These are phyloP conservation scores for Rhinogobius similis DNA, from an alignment of 2,113 vertebrate genomes.

Conservation along the genomic window DNA sequence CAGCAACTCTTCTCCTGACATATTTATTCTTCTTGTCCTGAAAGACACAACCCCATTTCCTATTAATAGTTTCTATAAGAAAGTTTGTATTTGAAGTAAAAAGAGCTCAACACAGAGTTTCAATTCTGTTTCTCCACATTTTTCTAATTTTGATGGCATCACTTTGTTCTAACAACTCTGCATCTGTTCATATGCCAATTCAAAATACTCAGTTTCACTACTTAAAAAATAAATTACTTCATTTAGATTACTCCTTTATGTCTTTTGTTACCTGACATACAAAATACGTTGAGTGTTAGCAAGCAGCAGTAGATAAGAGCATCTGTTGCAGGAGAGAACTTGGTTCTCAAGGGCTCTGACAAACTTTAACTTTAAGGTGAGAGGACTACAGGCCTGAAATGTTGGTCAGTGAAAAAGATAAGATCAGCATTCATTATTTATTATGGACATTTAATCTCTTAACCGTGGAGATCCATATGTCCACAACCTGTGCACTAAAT, in stretches of 20 bases:
- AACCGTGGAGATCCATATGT: constrained; percentile 18
- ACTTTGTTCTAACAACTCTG: constrained; percentile 68
- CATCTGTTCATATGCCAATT: constrained; percentile 61
- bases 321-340: constrained; percentile 61
- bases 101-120: constrained; percentile 79
- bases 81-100: constrained; percentile 84
- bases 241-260: constrained; percentile 33
- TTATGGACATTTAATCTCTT: constrained; percentile 11
- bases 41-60: constrained; percentile 70
- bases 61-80: constrained; percentile 78
- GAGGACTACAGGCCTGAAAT: constrained; percentile 55
- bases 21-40: constrained; percentile 66
- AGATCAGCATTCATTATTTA: constrained; percentile 74
- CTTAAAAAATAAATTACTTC: constrained; percentile 71
- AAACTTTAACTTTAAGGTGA: constrained; percentile 46
- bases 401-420: constrained; percentile 89
- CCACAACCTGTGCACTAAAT: constrained; percentile 14
- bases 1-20: constrained; percentile 73
- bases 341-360: constrained; percentile 64
- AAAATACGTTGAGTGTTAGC: constrained; percentile 74
- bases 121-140: constrained; percentile 72
- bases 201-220: constrained; percentile 69
- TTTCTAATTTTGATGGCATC: constrained; percentile 73
- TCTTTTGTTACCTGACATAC: constrained; percentile 70
- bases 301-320: constrained; percentile 89